Conservation (phyloP, 2,113 vertebrate genomes). For the Vulpes ferrilata region DNA sequence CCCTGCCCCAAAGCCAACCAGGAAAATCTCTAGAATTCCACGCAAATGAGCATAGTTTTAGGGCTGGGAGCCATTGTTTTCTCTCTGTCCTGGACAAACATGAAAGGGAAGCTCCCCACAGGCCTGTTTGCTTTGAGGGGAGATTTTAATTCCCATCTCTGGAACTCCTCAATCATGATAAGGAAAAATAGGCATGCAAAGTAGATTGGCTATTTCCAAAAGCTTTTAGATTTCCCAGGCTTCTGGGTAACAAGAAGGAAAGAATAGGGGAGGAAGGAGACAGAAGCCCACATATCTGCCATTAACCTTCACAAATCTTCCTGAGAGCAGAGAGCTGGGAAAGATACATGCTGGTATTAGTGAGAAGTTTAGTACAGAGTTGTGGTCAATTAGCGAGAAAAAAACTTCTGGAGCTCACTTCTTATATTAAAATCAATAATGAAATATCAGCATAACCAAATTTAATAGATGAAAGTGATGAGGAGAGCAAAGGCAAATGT, state of each 20-base stretch:
- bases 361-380: neutral
- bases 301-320: neutral
- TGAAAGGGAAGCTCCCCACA: neutral
- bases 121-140: neutral
- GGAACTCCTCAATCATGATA: neutral
- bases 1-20: neutral
- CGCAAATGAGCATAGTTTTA: neutral
- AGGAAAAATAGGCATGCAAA: neutral
- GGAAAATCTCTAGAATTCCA: neutral
- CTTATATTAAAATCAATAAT: conserved; percentile 63
- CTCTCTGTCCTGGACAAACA: neutral
- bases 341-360: neutral
- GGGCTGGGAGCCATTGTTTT: neutral
- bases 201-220: neutral
- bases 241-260: neutral
- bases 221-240: neutral
- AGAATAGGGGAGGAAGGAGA: neutral
- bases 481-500: neutral
- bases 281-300: neutral
- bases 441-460: neutral
- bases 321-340: neutral
- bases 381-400: conserved; percentile 57
- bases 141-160: neutral
- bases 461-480: neutral
- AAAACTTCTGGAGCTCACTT: conserved; percentile 42